phyloP scores from a whole-genome alignment of 1,140 invertebrate genomes.

The Neelides sp. region DNA sequence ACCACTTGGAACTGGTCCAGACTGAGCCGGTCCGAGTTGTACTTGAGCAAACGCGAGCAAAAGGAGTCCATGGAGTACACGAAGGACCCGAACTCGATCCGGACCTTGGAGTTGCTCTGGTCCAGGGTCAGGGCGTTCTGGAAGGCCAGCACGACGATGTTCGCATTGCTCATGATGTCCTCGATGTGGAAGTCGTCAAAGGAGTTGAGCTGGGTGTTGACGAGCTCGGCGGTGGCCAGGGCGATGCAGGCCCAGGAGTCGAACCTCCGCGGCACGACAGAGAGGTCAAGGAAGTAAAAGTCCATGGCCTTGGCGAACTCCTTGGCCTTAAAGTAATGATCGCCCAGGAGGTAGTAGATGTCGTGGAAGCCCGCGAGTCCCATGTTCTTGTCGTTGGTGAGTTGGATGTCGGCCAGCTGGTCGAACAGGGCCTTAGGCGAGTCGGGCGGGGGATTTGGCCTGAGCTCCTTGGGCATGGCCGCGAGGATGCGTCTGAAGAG shows the following conservation, averaged over 20 bases:
- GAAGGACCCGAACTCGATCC: constrained; percentile 78
- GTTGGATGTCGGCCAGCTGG: too few relatives aligned
- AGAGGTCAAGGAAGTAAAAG: constrained; percentile 71
- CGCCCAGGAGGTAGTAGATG: constrained; percentile 77
- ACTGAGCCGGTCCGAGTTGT: constrained; percentile 52
- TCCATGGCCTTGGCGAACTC: constrained; percentile 56
- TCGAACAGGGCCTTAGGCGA: too few relatives aligned
- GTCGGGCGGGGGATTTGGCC: too few relatives aligned
- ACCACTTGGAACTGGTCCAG: constrained; percentile 61
- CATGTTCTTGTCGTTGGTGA: too few relatives aligned
- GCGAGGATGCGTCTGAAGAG: constrained; percentile 61
- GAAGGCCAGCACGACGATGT: constrained; percentile 59
- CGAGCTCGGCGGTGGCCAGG: constrained; percentile 59
- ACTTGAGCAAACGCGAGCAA: constrained; percentile 68
- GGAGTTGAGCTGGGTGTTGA: constrained; percentile 70
- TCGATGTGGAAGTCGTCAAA: constrained; percentile 44
- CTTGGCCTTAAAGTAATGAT: constrained; percentile 85
- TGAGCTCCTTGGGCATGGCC: constrained; percentile 52
- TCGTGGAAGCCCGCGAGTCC: constrained; percentile 47
- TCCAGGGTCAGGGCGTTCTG: constrained; percentile 58
- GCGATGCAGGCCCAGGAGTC: constrained; percentile 88
- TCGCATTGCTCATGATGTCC: constrained; percentile 56
- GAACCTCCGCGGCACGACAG: constrained; percentile 59
- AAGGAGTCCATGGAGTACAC: constrained; percentile 76
- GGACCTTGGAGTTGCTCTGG: constrained; percentile 55